phyloP scores from a whole-genome alignment of 2,113 vertebrate genomes.

The Malurus cyaneus region DNA sequence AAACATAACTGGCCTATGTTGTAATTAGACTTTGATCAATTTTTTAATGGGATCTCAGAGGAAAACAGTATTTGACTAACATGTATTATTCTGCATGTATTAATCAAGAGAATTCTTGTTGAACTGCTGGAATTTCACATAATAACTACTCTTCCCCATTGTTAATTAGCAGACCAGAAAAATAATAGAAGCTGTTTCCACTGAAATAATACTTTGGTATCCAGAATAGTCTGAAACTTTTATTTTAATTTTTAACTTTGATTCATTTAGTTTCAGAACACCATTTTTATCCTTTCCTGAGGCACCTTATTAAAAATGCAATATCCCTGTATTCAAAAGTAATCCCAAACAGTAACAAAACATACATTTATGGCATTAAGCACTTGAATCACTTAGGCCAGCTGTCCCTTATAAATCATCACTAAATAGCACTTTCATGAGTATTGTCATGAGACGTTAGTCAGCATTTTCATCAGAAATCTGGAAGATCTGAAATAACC shows the following conservation, averaged over 20 bases:
- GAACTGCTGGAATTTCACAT: not conserved
- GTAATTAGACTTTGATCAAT: conserved; percentile 52
- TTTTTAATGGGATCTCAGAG: conserved; percentile 59
- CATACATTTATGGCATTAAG: not conserved
- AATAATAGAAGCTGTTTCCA: not conserved
- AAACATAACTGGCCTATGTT: not conserved
- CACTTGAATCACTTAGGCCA: not conserved
- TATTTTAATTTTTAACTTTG: not conserved
- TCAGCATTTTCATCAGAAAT: not conserved
- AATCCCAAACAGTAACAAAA: not conserved
- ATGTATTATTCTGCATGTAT: conserved; percentile 41
- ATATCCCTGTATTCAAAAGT: not conserved
- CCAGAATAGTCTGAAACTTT: not conserved
- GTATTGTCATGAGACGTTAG: not conserved
- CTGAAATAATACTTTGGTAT: not conserved
- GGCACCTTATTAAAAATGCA: not conserved
- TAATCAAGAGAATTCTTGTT: conserved; percentile 50
- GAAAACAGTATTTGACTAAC: conserved; percentile 50
- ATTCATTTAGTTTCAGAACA: not conserved
- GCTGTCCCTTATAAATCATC: not conserved
- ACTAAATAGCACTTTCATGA: not conserved
- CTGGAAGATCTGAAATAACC: not conserved
- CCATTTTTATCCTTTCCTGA: not conserved
- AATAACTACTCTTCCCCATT: conserved; percentile 6
- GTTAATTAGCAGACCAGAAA: conserved; percentile 11